phyloP scores from a whole-genome alignment of 1,140 invertebrate species.

The Periplaneta americana region DNA sequence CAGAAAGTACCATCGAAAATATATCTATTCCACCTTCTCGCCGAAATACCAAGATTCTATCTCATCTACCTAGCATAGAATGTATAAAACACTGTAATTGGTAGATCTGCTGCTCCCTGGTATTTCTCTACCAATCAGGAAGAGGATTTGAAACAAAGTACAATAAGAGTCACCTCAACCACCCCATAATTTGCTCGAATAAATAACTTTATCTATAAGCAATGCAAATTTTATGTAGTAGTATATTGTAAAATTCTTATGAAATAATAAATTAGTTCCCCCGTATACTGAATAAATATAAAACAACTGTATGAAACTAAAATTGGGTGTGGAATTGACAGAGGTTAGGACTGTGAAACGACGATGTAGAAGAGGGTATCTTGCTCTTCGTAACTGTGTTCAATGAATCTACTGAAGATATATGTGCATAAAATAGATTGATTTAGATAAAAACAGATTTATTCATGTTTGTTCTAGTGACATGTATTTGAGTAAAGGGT shows the following conservation, averaged over 20 bases:
- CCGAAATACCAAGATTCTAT: background rate
- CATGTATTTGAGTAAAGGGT: background rate
- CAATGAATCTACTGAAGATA: slow-evolving; percentile 1
- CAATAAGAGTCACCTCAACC: background rate
- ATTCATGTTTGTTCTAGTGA: background rate
- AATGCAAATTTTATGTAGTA: background rate
- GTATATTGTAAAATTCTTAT: background rate
- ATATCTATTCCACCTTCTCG: background rate
- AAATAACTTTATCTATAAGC: background rate
- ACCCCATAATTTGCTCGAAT: background rate
- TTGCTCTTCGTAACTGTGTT: background rate
- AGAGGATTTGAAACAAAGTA: background rate
- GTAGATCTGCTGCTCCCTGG: background rate
- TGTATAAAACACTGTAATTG: background rate
- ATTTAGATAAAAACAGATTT: background rate
- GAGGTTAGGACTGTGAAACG: slow-evolving; percentile 2
- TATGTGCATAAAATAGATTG: background rate
- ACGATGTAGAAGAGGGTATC: background rate
- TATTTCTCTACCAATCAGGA: background rate
- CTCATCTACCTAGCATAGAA: background rate
- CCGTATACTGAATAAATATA: background rate
- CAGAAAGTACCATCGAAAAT: background rate
- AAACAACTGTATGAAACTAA: background rate
- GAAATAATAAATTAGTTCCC: background rate
- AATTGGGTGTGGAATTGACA: background rate